Conservation (phyloP, 1,140 invertebrate genomes). For the Ruditapes philippinarum region DNA sequence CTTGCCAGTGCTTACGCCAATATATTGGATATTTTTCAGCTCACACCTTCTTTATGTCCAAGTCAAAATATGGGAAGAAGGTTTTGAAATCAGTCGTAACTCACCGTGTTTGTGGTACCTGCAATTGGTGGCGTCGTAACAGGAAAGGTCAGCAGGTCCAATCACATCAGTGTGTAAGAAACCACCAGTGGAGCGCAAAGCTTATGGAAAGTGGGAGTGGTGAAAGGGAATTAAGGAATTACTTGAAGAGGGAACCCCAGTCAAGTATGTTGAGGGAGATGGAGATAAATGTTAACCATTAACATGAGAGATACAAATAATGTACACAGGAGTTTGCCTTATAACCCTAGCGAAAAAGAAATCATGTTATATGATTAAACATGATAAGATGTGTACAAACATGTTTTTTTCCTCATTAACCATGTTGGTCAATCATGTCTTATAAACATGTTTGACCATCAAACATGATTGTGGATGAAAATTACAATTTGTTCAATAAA, state of each 20-base stretch:
- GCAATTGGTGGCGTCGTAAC: constrained; percentile 53
- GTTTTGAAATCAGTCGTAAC: constrained; percentile 59
- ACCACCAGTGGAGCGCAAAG: constrained; percentile 46
- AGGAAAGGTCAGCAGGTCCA: neutral
- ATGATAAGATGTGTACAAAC: too few relatives aligned
- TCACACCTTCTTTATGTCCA: too few relatives aligned
- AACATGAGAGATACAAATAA: constrained; percentile 45
- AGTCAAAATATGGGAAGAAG: constrained; percentile 60
- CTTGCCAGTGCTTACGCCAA: constrained; percentile 2
- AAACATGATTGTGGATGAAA: too few relatives aligned
- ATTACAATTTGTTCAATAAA: too few relatives aligned
- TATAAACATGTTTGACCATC: too few relatives aligned
- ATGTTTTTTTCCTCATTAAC: too few relatives aligned
- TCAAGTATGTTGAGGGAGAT: constrained; percentile 64
- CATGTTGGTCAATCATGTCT: too few relatives aligned
- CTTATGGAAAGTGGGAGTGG: too few relatives aligned
- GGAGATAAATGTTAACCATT: too few relatives aligned
- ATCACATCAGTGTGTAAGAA: constrained; percentile 4
- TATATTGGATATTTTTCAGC: constrained; percentile 56
- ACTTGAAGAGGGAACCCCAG: constrained; percentile 33
- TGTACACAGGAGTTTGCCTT: constrained; percentile 62
- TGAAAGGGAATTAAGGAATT: constrained; percentile 57
- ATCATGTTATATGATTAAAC: too few relatives aligned
- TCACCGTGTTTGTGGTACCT: constrained; percentile 58
- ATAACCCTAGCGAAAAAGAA: too few relatives aligned